phyloP scores from a whole-genome alignment of 2,888 invertebrate species.

The Brachycybe producta region DNA sequence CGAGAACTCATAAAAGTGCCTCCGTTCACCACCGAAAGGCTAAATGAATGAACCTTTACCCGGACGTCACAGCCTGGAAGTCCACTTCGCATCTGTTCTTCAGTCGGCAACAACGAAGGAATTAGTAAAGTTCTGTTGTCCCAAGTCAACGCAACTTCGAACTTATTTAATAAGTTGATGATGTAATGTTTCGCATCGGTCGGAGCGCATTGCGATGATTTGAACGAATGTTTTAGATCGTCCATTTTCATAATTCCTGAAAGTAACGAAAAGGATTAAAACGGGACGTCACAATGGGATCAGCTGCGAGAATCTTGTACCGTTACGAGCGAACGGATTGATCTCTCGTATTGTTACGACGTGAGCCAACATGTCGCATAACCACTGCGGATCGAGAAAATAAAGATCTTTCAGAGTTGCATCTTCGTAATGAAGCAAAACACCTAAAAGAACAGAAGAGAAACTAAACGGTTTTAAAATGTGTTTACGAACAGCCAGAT shows the following conservation, averaged over 20 bases:
- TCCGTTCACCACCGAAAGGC: neutral
- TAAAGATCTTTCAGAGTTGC: constrained; percentile 86
- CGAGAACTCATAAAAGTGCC: neutral
- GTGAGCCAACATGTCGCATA: constrained; percentile 93
- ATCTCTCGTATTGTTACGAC: constrained; percentile 95
- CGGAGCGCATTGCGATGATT: constrained; percentile 65
- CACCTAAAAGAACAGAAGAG: constrained; percentile 47
- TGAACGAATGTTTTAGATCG: constrained; percentile 82
- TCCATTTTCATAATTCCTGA: constrained; percentile 80
- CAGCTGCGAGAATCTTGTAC: constrained; percentile 36
- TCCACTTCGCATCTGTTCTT: constrained; percentile 48
- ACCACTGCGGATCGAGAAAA: constrained; percentile 95
- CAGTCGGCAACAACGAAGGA: constrained; percentile 73
- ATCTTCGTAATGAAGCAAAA: constrained; percentile 86
- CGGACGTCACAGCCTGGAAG: constrained; percentile 34
- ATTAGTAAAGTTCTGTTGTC: constrained; percentile 79
- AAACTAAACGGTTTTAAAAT: neutral
- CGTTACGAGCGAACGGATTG: constrained; percentile 83
- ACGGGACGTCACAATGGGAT: neutral
- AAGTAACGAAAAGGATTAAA: constrained; percentile 17
- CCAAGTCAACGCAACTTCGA: constrained; percentile 94
- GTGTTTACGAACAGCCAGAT: neutral
- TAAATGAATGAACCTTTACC: constrained; percentile 25
- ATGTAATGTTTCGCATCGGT: constrained; percentile 61
- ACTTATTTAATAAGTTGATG: constrained; percentile 83